A percentile compares a stretch with the other conserved stretches of the same genome.
phyloP scores from a whole-genome alignment of 2,888 invertebrate genomes.

The Ellobium chinense region DNA sequence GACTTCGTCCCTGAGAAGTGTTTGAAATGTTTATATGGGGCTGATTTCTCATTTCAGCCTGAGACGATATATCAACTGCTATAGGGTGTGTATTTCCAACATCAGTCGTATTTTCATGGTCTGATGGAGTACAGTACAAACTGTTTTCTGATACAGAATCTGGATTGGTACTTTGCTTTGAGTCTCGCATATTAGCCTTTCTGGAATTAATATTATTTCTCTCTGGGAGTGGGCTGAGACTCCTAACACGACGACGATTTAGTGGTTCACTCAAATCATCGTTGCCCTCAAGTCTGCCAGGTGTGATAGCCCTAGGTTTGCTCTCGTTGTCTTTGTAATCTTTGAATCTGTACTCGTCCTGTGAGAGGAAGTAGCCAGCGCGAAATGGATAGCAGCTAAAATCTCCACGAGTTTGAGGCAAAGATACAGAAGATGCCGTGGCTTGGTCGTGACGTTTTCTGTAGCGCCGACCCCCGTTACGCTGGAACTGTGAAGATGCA shows the following conservation, averaged over 20 bases:
- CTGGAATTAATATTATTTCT: neutral
- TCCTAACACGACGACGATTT: neutral
- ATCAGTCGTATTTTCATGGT: no score
- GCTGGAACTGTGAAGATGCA: neutral
- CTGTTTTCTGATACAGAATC: conserved; percentile 1
- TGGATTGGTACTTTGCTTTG: neutral
- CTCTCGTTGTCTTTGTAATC: neutral
- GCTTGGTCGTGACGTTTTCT: neutral
- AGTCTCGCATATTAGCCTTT: neutral
- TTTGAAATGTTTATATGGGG: no score
- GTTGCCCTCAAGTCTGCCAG: neutral
- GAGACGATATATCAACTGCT: no score
- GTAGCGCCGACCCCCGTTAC: neutral
- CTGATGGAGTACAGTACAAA: neutral
- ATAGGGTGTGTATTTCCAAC: no score
- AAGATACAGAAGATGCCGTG: neutral
- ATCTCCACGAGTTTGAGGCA: conserved; percentile 17
- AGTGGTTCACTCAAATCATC: neutral
- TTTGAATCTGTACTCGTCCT: neutral
- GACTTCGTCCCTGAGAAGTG: no score
- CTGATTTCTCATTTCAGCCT: no score
- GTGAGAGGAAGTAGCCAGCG: neutral
- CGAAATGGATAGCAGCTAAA: conserved; percentile 11
- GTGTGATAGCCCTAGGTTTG: neutral
- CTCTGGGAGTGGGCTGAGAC: conserved; percentile 31